Evolutionary conservation across 2,888 invertebrate genomes (phyloP), one percentile per base, ranked within the genome.

Genomic region (Cataglyphis rosenhaueri): DNA sequence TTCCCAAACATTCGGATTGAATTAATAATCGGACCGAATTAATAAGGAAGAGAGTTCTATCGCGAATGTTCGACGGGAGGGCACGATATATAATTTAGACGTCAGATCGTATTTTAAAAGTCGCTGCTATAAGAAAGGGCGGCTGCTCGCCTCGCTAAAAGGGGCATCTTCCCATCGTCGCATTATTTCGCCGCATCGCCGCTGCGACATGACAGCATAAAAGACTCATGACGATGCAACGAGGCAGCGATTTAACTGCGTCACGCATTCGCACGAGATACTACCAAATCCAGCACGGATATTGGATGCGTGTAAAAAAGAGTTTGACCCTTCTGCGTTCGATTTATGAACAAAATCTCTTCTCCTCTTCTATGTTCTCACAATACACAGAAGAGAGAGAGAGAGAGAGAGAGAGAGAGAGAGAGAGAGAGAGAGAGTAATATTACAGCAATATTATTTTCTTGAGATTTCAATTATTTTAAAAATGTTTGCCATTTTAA

Each of bases 211-310:
- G 76, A 75, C 81, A 59, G 65, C 65, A 82, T 75, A 65, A 82
- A 81, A 71, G 64, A 21, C 25, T 76, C 76, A 59, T 82, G 82
- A 82, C 68, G 82, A 52, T 68, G 82, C 68, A 82, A 32, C 65
- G 68, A 78, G 35, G 59, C 57, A n/a, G 35, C 48, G 82, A 82
- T 82, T 82, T 68, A 82, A 75, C 78, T 62, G 61, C 82, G 82
- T 66, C 75, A 65, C 41, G 59, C 52, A 76, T 76, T 79, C 61
- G 64, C 61, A 48, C 61, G 38, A 68, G 52, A 68, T 65, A 61
- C 41, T 57, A 9, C 12, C 41, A 44, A 75, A 65, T 52, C 12
- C 18, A 29, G 3, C 38, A 6, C 4, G 25, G 32, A 74, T 52
- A 29, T 15, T 32, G 25, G 25, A 25, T 25, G 6, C 66, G 12